A percentile compares a stretch with the other conserved stretches of the same genome.
phyloP scores from a whole-genome alignment of 2,797 vertebrate species.

The Oreochromis mossambicus region DNA sequence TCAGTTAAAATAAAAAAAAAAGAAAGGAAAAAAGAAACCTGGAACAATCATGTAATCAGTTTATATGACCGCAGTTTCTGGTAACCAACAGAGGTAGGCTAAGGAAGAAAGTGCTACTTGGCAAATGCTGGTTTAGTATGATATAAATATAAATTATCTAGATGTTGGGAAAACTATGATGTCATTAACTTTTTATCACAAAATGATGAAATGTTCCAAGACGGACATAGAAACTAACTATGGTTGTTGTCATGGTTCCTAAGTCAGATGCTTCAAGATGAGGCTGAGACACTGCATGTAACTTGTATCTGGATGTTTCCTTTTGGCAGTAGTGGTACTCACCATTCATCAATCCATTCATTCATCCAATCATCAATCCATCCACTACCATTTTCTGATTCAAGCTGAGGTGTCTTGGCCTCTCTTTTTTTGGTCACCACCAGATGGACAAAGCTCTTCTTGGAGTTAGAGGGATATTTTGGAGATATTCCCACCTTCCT shows the following conservation, averaged over 20 bases:
- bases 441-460: background rate
- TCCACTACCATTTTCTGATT: background rate
- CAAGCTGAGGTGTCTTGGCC: background rate
- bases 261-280: too few species aligned
- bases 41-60: background rate
- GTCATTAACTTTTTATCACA: background rate
- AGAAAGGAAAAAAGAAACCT: background rate
- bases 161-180: background rate
- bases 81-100: background rate
- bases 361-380: background rate
- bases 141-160: background rate
- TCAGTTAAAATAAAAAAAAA: background rate
- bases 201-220: background rate
- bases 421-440: background rate
- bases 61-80: background rate
- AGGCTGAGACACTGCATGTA: background rate
- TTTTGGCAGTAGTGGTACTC: background rate
- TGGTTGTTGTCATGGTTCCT: too few species aligned
- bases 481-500: background rate
- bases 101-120: background rate
- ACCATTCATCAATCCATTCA: background rate
- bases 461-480: accelerated
- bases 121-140: background rate
- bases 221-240: too few species aligned
- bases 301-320: background rate